Conservation (phyloP, 2,797 vertebrate genomes). For the Gouania willdenowi region DNA sequence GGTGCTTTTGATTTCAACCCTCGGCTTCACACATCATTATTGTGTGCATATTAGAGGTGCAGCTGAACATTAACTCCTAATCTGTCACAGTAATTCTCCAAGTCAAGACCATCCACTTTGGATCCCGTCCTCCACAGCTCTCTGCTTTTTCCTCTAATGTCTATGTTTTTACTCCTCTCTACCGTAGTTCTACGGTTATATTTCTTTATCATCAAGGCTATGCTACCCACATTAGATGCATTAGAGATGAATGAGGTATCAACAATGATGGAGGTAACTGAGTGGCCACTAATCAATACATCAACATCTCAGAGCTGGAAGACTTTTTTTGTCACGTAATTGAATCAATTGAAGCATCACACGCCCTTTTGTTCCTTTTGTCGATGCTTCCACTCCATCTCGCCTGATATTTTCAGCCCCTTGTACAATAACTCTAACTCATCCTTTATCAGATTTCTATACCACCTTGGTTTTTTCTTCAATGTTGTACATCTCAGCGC, state of each 20-base stretch:
- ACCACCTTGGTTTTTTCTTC: background rate
- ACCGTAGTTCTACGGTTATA: background rate
- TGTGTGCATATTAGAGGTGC: background rate
- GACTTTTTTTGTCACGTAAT: background rate
- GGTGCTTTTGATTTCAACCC: constrained; percentile 13
- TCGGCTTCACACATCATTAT: background rate
- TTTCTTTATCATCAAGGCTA: background rate
- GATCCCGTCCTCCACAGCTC: background rate
- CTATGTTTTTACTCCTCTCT: background rate
- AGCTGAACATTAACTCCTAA: constrained; percentile 29
- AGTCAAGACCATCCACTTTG: constrained; percentile 7
- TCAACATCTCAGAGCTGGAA: constrained; percentile 3
- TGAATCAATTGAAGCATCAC: too few relatives aligned
- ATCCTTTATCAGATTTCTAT: background rate
- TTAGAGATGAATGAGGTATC: background rate
- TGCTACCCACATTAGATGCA: constrained; percentile 2
- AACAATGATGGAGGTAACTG: background rate
- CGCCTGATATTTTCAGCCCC: background rate
- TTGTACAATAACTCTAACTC: background rate
- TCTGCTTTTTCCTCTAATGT: background rate
- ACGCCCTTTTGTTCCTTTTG: background rate
- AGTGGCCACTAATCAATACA: constrained; percentile 3
- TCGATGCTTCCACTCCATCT: background rate
- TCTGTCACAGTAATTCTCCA: constrained; percentile 26
- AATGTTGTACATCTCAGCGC: background rate